Base-by-base conservation (phyloP, 2,113 vertebrate genomes). In the Pristiophorus japonicus region DNA sequence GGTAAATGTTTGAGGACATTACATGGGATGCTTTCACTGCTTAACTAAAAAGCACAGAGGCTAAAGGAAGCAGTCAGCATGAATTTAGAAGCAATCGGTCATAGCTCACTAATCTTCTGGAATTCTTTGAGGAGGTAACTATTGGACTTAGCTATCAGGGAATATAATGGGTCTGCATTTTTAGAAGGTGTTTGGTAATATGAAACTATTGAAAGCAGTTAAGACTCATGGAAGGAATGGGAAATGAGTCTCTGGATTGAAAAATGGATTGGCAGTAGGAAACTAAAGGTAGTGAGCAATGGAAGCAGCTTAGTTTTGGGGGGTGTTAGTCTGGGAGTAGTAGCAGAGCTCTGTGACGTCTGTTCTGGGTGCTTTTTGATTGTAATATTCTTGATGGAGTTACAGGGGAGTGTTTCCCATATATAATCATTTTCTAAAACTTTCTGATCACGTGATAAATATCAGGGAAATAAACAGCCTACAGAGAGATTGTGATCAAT, bases 71-170 rank as follows among this genome's bases (percentile, higher is more conserved):
- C 87, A 91, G 55, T 91, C 87, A 59, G 27, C 22, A 4, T 90
- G 51, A 90, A 90, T 90, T 59, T 92, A 92, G n/a, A 92, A 63
- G 34, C 22, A 63, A 18, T 92, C 22, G 59, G 88, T 62, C 59
- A 63, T 38, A 20, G 62, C 18, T 62, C 88, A 92, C 62, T 92
- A 92, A 92, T 63, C 59, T 20, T 92, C 88, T 38, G 88, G 88
- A 92, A 92, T 92, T 92, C 88, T 92, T 63, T 92, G 88, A 63
- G 88, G 88, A 65, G 59, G 88, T 62, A 63, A 63, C 62, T 65
- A 92, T 18, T 63, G 34, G 62, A 88, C 59, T 22, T 7, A 65
- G 62, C 59, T 63, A 62, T 63, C 12, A n/a, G 5, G 59, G 16
- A 91, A 91, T 63, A n/a, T 90, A 90, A 90, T 90, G 34, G 47